Conservation (phyloP, 2,888 invertebrate species). For the Napeogenes sylphis region DNA sequence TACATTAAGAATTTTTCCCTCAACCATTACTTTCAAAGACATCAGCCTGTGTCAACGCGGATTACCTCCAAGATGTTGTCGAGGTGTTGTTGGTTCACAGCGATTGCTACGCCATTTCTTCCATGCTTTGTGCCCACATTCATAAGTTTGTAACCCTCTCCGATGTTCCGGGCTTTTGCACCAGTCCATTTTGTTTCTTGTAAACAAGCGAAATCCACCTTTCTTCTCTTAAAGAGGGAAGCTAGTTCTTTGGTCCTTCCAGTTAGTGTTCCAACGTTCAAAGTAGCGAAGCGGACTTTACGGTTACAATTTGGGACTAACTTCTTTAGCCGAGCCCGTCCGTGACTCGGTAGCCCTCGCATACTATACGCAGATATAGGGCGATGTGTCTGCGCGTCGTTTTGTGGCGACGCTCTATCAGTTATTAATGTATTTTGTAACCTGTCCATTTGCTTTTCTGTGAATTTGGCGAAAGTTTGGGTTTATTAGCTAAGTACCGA, state of each 20-base stretch:
- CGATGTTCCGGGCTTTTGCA: conserved; percentile 18
- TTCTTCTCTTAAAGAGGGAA: conserved; percentile 13
- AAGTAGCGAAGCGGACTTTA: too few species aligned
- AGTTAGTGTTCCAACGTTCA: conserved; percentile 13
- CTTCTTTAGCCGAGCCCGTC: too few species aligned
- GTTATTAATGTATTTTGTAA: too few species aligned
- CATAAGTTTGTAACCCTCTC: conserved; percentile 21
- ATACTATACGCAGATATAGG: too few species aligned
- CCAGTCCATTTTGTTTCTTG: conserved; percentile 12
- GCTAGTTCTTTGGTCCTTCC: conserved; percentile 17
- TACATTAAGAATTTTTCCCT: conserved; percentile 14
- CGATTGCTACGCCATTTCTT: conserved; percentile 20
- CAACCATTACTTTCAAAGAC: conserved; percentile 11
- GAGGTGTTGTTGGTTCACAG: conserved; percentile 7
- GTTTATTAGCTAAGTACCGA: too few species aligned
- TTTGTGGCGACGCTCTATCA: too few species aligned
- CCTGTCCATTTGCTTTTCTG: too few species aligned
- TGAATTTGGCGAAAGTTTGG: too few species aligned
- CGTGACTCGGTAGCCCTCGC: too few species aligned
- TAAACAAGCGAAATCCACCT: conserved; percentile 12
- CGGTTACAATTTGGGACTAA: too few species aligned
- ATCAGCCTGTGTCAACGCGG: conserved; percentile 15
- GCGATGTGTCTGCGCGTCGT: too few species aligned
- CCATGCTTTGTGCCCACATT: conserved; percentile 11
- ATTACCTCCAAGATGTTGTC: conserved; percentile 12